Evolutionary conservation across 1,140 invertebrate species (phyloP), one percentile per base, ranked within the genome.

Genomic region (Cydia amplana): DNA sequence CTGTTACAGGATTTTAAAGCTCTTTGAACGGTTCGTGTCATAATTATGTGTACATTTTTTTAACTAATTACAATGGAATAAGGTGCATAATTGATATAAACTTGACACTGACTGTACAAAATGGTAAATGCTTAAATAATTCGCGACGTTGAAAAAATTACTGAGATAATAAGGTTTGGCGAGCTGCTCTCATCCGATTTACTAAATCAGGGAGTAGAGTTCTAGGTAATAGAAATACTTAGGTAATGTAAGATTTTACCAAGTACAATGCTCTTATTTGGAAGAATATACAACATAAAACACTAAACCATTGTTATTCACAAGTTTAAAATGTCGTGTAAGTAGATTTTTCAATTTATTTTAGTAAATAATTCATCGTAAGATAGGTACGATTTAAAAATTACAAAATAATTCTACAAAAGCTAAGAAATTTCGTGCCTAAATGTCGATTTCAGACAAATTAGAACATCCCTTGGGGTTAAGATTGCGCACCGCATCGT

Each of bases 371-470:
- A 40, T 10, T 40, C 9, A 40, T 9, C 36, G 36, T 40, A 40
- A 49, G 46, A 49, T 49, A n/a, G n/a, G n/a, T n/a, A n/a, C n/a
- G 46, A 49, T 49, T 32, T 32, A 7, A 40, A 40, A 40, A 2
- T 40, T 46, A 4, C 0, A 14, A 14, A 46, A 46, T 9, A 46
- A 46, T n/a, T 16, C 14, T 51, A 1, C 1, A 6, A n/a, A 51
- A 16, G 49, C 6, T 14, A 43, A 43, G 16, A 4, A 49, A 51
- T 0, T n/a, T 51, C n/a, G 49, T 51, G 12, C 9, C 10, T 28
- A 32, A 67, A 32, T 67, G 64, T 70, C 65, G 28, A 70, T 70
- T 20, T 40, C 65, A n/a, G 32, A 70, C 65, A 36, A 18, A 43
- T 36, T 36, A 36, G 65, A 36, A 70, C 28, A 70, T 70, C 36